A percentile compares a stretch with the other conserved stretches of the same genome.
Conservation (phyloP, 2,113 vertebrate species). For the Microtus ochrogaster region DNA sequence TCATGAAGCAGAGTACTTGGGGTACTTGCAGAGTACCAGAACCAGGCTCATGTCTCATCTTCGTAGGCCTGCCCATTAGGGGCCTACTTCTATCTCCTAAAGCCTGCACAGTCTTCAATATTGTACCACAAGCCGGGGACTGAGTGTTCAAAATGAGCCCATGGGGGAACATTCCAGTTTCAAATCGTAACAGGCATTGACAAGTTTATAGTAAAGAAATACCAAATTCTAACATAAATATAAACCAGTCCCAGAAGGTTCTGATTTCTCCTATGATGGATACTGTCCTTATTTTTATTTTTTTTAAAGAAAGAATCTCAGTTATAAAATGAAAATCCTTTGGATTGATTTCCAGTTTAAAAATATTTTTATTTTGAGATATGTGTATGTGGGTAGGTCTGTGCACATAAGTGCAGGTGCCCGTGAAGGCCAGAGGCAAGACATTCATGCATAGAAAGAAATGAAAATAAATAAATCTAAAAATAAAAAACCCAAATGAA, state of each 20-base stretch:
- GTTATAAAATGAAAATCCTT: neutral
- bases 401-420: too few species aligned
- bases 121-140: neutral
- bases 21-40: neutral
- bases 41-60: neutral
- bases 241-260: neutral
- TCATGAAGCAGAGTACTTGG: neutral
- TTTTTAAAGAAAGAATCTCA: neutral
- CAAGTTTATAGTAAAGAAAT: neutral
- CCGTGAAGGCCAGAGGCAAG: neutral
- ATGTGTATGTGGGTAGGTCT: neutral
- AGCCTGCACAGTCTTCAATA: neutral
- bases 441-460: neutral
- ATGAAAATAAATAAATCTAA: neutral
- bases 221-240: neutral
- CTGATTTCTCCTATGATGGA: neutral
- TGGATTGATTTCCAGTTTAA: neutral
- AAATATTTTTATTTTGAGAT: neutral
- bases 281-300: neutral
- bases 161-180: neutral
- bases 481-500: neutral
- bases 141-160: neutral
- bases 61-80: neutral
- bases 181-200: neutral
- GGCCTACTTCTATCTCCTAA: neutral